Percentiles rank a stretch among this genome's conserved stretches.
These are phyloP conservation scores for Poecilia wingei DNA, from an alignment of 2,797 vertebrate genomes.

Conservation along the genomic window DNA sequence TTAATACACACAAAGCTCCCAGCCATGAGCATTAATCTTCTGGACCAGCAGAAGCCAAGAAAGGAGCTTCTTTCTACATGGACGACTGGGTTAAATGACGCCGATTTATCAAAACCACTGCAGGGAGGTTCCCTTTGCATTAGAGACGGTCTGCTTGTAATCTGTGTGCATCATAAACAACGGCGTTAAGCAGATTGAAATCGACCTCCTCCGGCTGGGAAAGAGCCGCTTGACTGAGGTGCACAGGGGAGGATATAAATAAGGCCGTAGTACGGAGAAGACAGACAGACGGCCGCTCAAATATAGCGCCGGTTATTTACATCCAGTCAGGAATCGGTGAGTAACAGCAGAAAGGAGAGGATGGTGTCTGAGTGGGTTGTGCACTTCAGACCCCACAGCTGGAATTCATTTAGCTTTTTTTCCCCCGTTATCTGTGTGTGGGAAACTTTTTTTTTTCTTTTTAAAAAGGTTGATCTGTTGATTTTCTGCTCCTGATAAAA, in stretches of 20 bases:
- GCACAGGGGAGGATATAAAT: conserved; percentile 70
- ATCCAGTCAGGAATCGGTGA: conserved; percentile 53
- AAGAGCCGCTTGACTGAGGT: conserved; percentile 37
- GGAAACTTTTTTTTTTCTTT: background rate
- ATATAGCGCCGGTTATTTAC: conserved; percentile 79
- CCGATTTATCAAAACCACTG: background rate
- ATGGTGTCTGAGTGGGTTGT: conserved; percentile 8
- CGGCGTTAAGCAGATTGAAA: conserved; percentile 32
- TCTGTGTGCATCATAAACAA: conserved; percentile 34
- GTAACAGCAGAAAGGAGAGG: conserved; percentile 50
- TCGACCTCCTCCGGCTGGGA: conserved; percentile 23
- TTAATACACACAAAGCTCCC: conserved; percentile 48
- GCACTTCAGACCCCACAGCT: background rate
- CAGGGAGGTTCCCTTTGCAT: conserved; percentile 8
- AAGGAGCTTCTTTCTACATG: conserved; percentile 18
- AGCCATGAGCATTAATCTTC: conserved; percentile 38
- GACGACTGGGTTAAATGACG: background rate
- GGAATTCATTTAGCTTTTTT: background rate
- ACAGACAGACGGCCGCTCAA: conserved; percentile 63
- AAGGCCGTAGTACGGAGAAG: conserved; percentile 61
- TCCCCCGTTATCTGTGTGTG: background rate
- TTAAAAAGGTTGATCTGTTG: background rate
- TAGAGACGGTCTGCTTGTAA: conserved; percentile 8
- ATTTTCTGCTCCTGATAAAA: background rate
- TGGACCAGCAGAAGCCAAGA: conserved; percentile 18